Evolutionary conservation across 2,113 vertebrate genomes (phyloP).

Genomic region (Psilopsiagon aurifrons): DNA sequence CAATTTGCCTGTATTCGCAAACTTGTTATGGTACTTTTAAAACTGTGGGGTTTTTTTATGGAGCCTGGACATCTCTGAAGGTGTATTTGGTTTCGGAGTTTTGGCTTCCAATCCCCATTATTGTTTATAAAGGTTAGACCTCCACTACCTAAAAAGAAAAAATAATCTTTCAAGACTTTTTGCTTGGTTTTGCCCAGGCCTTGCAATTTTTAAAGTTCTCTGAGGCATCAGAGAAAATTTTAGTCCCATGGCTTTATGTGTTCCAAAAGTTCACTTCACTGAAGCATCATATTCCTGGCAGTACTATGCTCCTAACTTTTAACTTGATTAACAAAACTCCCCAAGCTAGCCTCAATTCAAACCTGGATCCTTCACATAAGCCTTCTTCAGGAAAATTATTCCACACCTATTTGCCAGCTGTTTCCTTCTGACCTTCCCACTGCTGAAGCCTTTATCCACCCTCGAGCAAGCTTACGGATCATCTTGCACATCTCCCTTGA

Average conservation of each 20-base stretch:
- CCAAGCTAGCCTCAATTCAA: neutral
- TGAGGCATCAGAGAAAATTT: neutral
- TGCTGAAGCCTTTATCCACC: neutral
- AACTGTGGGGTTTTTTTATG: neutral
- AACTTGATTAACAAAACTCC: neutral
- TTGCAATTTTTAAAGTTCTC: neutral
- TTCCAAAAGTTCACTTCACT: neutral
- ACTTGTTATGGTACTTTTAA: neutral
- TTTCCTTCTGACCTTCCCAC: conserved; percentile 47
- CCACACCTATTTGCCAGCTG: neutral
- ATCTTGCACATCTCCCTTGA: neutral
- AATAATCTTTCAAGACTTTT: neutral
- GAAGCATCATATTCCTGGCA: neutral
- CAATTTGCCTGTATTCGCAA: neutral
- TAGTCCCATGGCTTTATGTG: neutral
- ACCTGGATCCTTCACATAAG: neutral
- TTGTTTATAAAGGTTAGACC: neutral
- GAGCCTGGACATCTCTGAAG: neutral
- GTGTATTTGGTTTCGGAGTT: neutral
- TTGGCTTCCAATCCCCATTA: neutral
- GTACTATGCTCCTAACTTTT: neutral
- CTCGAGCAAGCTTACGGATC: neutral
- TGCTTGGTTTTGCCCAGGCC: neutral
- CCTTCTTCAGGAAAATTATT: neutral
- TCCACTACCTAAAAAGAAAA: neutral